Evolutionary conservation across 2,888 invertebrate species (phyloP).

Genomic region (Nesidiocoris tenuis): DNA sequence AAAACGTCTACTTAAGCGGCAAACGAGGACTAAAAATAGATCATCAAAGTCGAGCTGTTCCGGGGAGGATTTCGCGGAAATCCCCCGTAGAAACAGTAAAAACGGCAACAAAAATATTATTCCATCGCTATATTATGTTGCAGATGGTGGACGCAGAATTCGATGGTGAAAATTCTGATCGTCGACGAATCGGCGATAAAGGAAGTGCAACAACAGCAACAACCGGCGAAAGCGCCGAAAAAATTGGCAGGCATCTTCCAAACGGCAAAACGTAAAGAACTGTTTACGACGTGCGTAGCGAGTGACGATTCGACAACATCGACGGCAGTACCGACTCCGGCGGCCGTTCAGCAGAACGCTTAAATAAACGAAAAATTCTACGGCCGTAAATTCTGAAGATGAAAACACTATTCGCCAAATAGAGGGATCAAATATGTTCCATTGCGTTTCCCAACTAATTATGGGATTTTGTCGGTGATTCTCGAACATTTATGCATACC

Average conservation of each 20-base stretch:
- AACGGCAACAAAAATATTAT: neutral
- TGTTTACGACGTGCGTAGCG: neutral
- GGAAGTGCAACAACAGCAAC: neutral
- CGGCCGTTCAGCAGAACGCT: neutral
- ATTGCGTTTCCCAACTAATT: too few relatives aligned
- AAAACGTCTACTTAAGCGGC: too few relatives aligned
- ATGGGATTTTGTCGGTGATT: too few relatives aligned
- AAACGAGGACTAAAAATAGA: too few relatives aligned
- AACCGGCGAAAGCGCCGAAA: neutral
- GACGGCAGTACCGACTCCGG: neutral
- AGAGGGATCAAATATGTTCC: neutral
- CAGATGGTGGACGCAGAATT: neutral
- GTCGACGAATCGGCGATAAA: neutral
- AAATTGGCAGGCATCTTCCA: neutral
- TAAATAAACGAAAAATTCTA: neutral
- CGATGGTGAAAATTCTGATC: neutral
- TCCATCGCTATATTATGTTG: neutral
- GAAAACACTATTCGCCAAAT: neutral
- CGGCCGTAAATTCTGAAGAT: neutral
- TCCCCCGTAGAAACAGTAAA: neutral
- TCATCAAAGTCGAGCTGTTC: too few relatives aligned
- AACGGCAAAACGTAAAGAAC: neutral
- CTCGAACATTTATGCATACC: too few relatives aligned
- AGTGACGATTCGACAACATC: neutral
- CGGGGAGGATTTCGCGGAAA: too few relatives aligned